A percentile compares a stretch with the other conserved stretches of the same genome.
Conservation (phyloP, 1,140 invertebrate genomes). For the Notospermus geniculatus region DNA sequence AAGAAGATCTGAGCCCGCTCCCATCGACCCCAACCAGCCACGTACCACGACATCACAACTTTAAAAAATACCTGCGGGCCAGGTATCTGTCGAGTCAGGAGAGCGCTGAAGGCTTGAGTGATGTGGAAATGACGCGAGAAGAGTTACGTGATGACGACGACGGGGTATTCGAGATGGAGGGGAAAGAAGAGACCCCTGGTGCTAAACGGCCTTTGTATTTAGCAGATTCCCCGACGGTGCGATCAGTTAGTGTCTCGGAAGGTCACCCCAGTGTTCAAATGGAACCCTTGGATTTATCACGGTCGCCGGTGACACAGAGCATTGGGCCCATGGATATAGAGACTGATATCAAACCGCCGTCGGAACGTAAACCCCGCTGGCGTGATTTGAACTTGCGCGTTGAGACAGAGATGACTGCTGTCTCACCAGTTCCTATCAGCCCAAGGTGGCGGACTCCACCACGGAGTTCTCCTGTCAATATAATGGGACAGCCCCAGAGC, state of each 20-base stretch:
- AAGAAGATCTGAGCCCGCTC: neutral
- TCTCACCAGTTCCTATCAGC: no score
- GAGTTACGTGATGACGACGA: neutral
- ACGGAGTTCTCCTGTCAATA: no score
- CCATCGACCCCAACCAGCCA: neutral
- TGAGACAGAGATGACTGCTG: no score
- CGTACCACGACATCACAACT: neutral
- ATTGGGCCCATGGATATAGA: no score
- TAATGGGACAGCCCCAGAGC: no score
- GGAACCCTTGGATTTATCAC: conserved; percentile 5
- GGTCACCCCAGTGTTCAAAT: neutral
- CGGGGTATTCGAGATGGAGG: conserved; percentile 3
- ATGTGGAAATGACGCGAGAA: neutral
- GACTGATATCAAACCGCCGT: no score
- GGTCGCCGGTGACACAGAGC: neutral
- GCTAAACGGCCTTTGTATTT: neutral
- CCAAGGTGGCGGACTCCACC: no score
- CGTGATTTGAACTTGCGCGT: no score
- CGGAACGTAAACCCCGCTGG: no score
- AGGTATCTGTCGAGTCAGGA: conserved; percentile 7
- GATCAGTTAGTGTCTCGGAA: no score
- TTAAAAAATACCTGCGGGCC: conserved; percentile 5
- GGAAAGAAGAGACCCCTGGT: neutral
- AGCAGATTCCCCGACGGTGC: neutral
- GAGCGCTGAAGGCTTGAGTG: conserved; percentile 6